Evolutionary conservation across 1,140 invertebrate species (phyloP), one percentile per base, ranked within the genome.

Genomic region (Myzus persicae): DNA sequence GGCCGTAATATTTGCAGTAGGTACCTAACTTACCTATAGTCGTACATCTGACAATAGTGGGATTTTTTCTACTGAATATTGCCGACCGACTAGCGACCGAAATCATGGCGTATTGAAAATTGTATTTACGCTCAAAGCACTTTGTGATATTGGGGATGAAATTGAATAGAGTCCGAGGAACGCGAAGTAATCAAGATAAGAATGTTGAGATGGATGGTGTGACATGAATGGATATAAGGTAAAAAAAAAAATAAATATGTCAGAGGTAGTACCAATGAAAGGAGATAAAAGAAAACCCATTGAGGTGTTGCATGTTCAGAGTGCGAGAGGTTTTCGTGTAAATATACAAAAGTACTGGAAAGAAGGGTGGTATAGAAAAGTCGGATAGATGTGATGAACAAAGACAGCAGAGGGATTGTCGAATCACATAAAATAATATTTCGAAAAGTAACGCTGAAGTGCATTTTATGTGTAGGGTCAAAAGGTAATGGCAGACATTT

Each of bases 241-340:
- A n/a, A 92, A 92, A 46, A 46, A 91, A 91, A 48, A 44, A 81
- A 90, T 76, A 90, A 67, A 81, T 81, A 92, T 48, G 90, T 82
- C 90, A 26, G 59, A 82, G 26, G 67, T 48, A 54, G 42, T 42
- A 26, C 38, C 90, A 40, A 36, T 46, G 38, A 91, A 81, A 76
- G 26, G 38, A 90, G 89, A 90, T 90, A 42, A 42, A 59, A 81
- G 42, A 76, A 92, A 92, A 81, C 22, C 67, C 90, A 42, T 82
- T 36, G 67, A 92, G 38, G 90, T n/a, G 38, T 67, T n/a, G 42
- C 40, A 36, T 88, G 44, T 20, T 48, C 18, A 44, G 20, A 40
- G 40, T 42, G 38, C 54, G 40, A 42, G 26, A 91, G 26, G 90
- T 24, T 44, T 76, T n/a, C 14, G 38, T 59, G 38, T 76, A 48